phyloP scores from a whole-genome alignment of 2,888 invertebrate genomes.

The Leucophora obtusa region DNA sequence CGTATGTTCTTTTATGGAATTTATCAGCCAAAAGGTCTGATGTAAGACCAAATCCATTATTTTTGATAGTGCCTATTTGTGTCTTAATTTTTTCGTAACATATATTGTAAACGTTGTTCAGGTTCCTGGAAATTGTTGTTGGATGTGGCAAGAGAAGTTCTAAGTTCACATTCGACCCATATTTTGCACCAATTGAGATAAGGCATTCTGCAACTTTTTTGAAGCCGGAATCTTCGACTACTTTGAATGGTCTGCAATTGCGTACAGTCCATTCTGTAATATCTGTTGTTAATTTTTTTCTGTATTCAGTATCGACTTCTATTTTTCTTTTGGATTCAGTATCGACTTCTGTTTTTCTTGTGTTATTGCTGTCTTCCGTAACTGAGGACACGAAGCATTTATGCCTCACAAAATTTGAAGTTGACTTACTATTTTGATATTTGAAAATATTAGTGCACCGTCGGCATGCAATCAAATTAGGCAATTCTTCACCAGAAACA shows the following conservation, averaged over 20 bases:
- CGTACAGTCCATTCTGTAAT: slow-evolving; percentile 46
- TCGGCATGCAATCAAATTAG: too few relatives aligned
- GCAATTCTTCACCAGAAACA: too few relatives aligned
- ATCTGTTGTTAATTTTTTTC: too few relatives aligned
- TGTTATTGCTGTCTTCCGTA: too few relatives aligned
- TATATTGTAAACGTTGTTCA: slow-evolving; percentile 23
- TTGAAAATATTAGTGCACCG: too few relatives aligned
- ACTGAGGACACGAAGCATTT: too few relatives aligned
- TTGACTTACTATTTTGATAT: too few relatives aligned
- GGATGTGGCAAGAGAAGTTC: slow-evolving; percentile 51
- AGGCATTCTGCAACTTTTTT: slow-evolving; percentile 17
- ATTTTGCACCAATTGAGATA: slow-evolving; percentile 55
- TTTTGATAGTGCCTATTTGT: slow-evolving; percentile 47
- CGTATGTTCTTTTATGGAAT: slow-evolving; percentile 40
- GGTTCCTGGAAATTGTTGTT: slow-evolving; percentile 54
- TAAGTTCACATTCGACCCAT: slow-evolving; percentile 50
- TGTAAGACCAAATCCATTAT: slow-evolving; percentile 52
- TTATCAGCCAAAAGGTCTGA: slow-evolving; percentile 56
- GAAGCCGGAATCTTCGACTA: slow-evolving; percentile 49
- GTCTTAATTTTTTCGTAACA: slow-evolving; percentile 33
- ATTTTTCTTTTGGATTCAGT: too few relatives aligned
- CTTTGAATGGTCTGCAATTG: slow-evolving; percentile 53
- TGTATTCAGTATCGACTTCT: too few relatives aligned
- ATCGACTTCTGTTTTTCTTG: too few relatives aligned
- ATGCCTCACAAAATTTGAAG: too few relatives aligned